Evolutionary conservation across 2,888 invertebrate species (phyloP).

Genomic region (Drosophila buzzatii): DNA sequence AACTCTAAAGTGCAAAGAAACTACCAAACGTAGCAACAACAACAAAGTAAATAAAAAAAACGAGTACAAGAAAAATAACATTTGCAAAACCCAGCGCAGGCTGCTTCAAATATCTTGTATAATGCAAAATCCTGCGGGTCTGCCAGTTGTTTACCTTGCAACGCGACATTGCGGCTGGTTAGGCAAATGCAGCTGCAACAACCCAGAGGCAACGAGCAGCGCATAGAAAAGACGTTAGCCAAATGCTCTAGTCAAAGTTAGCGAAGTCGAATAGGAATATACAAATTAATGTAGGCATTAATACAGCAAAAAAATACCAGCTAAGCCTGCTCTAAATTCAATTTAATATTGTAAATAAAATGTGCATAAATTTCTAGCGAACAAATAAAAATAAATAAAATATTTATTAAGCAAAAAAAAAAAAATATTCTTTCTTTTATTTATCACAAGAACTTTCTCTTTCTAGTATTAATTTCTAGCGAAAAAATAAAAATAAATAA

Average conservation of each 20-base stretch:
- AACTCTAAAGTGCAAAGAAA: conserved; percentile 15
- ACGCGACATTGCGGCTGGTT: conserved; percentile 40
- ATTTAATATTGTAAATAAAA: too few relatives aligned
- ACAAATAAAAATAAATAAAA: too few relatives aligned
- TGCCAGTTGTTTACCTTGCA: conserved; percentile 60
- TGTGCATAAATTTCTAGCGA: too few relatives aligned
- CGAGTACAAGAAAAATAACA: conserved; percentile 1
- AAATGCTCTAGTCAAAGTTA: conserved; percentile 27
- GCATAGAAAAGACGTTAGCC: conserved; percentile 16
- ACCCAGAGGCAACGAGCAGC: not conserved
- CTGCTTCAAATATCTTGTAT: conserved; percentile 21
- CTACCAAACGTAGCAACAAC: conserved; percentile 24
- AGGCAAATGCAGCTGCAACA: conserved; percentile 51
- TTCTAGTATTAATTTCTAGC: too few relatives aligned
- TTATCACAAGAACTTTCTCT: too few relatives aligned
- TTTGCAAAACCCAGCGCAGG: conserved; percentile 18
- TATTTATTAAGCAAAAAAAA: too few relatives aligned
- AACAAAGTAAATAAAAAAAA: conserved; percentile 4
- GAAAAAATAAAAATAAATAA: too few relatives aligned
- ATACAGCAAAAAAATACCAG: not conserved
- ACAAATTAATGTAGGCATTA: not conserved
- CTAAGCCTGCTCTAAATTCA: not conserved
- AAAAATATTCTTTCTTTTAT: too few relatives aligned
- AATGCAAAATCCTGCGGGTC: conserved; percentile 26
- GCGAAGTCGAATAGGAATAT: not conserved